phyloP scores from a whole-genome alignment of 2,888 invertebrate species.

The Pediacus dermestoides region DNA sequence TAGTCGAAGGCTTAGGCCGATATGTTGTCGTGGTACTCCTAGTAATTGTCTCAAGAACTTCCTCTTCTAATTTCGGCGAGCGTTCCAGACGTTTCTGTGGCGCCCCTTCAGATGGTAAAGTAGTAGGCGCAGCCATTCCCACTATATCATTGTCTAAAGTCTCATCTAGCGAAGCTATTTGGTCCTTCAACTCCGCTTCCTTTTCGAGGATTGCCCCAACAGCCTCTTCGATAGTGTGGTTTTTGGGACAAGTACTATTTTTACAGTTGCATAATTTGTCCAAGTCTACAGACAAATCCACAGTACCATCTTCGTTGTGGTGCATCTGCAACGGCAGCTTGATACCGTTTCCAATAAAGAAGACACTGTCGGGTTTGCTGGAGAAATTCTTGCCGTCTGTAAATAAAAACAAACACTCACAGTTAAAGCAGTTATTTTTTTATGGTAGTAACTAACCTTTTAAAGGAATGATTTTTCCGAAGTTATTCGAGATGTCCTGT shows the following conservation, averaged over 20 bases:
- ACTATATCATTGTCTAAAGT: too few species aligned
- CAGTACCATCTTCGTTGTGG: constrained; percentile 38
- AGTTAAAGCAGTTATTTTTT: too few species aligned
- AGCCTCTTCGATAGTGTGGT: constrained; percentile 28
- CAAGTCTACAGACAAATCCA: constrained; percentile 44
- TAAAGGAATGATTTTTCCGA: constrained; percentile 24
- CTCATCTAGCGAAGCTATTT: constrained; percentile 12
- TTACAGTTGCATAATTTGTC: constrained; percentile 43
- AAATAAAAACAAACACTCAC: not conserved
- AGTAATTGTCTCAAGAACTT: too few species aligned
- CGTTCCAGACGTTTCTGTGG: too few species aligned
- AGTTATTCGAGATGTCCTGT: constrained; percentile 14
- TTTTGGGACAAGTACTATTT: constrained; percentile 32
- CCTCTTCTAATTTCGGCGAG: too few species aligned
- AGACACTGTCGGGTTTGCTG: constrained; percentile 27
- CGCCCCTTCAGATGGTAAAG: too few species aligned
- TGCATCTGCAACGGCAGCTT: constrained; percentile 44
- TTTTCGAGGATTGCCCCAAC: constrained; percentile 31
- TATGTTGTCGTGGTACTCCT: too few species aligned
- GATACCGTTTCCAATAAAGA: constrained; percentile 44
- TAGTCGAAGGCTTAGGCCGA: constrained; percentile 17
- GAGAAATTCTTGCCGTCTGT: not conserved
- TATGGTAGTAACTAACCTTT: constrained; percentile 10
- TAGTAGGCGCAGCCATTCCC: too few species aligned
- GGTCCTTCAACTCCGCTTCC: constrained; percentile 28